Percentiles rank a stretch among this genome's conserved stretches.
Evolutionary conservation across 2,888 invertebrate genomes (phyloP).

Genomic region (Hyposoter dolosus): DNA sequence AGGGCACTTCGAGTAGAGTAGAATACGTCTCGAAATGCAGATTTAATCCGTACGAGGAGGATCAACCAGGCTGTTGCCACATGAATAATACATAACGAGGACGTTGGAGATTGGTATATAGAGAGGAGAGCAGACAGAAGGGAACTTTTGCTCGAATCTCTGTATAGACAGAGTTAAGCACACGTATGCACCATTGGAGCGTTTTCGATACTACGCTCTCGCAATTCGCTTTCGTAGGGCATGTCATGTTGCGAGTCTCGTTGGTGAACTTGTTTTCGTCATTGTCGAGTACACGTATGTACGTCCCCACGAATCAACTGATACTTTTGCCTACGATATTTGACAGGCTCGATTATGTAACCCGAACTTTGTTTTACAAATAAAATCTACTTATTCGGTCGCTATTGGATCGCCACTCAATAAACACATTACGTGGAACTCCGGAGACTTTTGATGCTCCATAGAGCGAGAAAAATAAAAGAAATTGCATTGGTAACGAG

Average conservation of each 20-base stretch:
- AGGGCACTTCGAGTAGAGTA: constrained; percentile 48
- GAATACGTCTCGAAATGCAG: constrained; percentile 78
- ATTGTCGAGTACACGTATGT: constrained; percentile 2
- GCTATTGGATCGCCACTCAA: neutral
- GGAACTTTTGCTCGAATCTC: constrained; percentile 10
- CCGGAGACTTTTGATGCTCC: neutral
- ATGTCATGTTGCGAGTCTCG: constrained; percentile 12
- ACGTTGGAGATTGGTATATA: constrained; percentile 25
- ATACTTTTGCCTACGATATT: neutral
- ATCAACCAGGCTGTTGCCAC: constrained; percentile 76
- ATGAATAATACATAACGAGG: constrained; percentile 77
- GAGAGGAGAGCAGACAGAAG: constrained; percentile 13
- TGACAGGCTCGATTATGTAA: neutral
- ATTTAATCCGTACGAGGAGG: constrained; percentile 77
- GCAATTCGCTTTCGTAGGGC: constrained; percentile 18
- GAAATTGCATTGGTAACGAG: neutral
- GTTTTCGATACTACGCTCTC: constrained; percentile 34
- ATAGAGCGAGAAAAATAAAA: neutral
- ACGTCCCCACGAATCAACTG: neutral
- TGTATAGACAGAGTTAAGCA: constrained; percentile 24
- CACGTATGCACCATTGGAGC: constrained; percentile 24
- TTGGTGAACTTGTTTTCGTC: constrained; percentile 38
- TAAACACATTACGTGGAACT: neutral
- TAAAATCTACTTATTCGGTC: neutral
- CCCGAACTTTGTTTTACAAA: neutral